Conservation (phyloP, 2,888 invertebrate species). For the Apamea sordens region DNA sequence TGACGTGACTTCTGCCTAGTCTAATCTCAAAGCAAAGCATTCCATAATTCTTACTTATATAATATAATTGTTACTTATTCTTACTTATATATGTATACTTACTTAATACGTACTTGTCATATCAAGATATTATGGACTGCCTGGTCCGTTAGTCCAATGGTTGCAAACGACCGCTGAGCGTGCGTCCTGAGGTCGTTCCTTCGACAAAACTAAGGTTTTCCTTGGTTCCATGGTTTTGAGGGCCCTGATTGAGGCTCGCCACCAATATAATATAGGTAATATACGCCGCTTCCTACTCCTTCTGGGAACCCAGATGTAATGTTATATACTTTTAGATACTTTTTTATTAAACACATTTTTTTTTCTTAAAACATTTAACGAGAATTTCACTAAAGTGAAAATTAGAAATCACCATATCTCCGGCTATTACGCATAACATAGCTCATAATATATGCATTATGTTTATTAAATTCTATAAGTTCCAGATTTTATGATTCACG, state of each 20-base stretch:
- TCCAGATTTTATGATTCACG: constrained; percentile 30
- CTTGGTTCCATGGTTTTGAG: background rate
- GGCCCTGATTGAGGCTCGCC: background rate
- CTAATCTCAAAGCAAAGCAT: constrained; percentile 10
- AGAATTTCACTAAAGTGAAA: constrained; percentile 56
- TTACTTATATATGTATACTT: background rate
- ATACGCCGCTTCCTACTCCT: rapidly evolving
- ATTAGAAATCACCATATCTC: constrained; percentile 32
- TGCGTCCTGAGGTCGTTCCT: background rate
- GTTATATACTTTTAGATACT: background rate
- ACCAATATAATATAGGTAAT: background rate
- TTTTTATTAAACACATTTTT: background rate
- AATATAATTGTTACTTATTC: background rate
- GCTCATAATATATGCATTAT: constrained; percentile 33
- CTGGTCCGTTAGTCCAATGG: background rate
- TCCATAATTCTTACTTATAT: background rate
- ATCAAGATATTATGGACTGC: background rate
- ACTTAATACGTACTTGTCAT: background rate
- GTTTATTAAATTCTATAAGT: constrained; percentile 27
- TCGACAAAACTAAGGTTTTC: background rate
- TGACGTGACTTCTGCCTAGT: constrained; percentile 42
- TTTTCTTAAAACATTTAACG: no score
- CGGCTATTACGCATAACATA: constrained; percentile 14
- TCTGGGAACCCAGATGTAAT: background rate
- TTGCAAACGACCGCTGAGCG: background rate